phyloP scores from a whole-genome alignment of 2,797 vertebrate species.

The Phrynocephalus forsythii region DNA sequence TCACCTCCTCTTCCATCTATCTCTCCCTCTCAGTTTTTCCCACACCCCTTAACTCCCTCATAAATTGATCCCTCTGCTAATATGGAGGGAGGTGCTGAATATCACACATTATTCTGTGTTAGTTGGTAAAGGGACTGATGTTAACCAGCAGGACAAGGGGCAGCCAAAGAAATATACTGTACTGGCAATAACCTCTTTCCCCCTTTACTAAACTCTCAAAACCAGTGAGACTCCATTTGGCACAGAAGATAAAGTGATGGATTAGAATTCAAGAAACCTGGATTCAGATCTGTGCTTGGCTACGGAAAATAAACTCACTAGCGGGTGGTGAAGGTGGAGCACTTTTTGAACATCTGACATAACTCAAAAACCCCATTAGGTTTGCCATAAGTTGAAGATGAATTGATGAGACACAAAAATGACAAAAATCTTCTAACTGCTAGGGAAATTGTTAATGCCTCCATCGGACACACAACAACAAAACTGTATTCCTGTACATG shows the following conservation, averaged over 20 bases:
- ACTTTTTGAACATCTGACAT: too few relatives aligned
- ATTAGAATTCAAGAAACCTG: too few relatives aligned
- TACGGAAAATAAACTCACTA: too few relatives aligned
- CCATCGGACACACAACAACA: not conserved
- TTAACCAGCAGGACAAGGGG: not conserved
- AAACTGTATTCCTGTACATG: not conserved
- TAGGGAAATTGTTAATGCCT: not conserved
- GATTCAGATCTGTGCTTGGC: too few relatives aligned
- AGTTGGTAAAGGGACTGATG: not conserved
- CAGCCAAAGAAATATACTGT: not conserved
- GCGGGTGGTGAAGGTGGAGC: too few relatives aligned
- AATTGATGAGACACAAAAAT: too few relatives aligned
- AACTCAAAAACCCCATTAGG: too few relatives aligned
- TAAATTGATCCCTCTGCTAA: not conserved
- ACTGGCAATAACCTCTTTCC: too few relatives aligned
- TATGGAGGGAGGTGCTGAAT: not conserved
- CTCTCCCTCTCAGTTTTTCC: not conserved
- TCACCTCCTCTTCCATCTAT: not conserved
- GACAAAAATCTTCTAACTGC: not conserved
- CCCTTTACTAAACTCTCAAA: too few relatives aligned
- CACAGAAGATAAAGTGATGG: too few relatives aligned
- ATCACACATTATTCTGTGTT: not conserved
- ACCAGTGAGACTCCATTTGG: too few relatives aligned
- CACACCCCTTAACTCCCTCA: not conserved
- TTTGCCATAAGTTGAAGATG: too few relatives aligned